Percentiles rank a stretch among this genome's conserved stretches.
phyloP scores from a whole-genome alignment of 2,888 invertebrate genomes.

The Chloroclysta siterata region DNA sequence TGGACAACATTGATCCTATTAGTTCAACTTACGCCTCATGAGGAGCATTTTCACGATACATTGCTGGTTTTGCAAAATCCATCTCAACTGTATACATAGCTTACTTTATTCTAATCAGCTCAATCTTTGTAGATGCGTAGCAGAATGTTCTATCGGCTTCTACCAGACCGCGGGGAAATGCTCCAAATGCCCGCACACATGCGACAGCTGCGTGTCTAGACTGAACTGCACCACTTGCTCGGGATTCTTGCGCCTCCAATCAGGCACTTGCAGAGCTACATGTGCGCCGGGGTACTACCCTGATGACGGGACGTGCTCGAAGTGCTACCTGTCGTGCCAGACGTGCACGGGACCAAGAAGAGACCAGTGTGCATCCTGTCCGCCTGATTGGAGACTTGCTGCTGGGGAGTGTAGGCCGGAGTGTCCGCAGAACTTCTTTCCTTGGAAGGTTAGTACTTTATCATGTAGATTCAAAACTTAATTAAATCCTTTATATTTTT shows the following conservation, averaged over 20 bases:
- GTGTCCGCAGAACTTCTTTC: slow-evolving; percentile 93
- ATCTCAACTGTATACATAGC: too few species aligned
- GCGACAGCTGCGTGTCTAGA: slow-evolving; percentile 90
- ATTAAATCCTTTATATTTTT: too few species aligned
- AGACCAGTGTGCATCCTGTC: slow-evolving; percentile 94
- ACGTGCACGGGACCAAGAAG: slow-evolving; percentile 93
- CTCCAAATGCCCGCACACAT: slow-evolving; percentile 91
- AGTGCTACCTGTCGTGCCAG: slow-evolving; percentile 93
- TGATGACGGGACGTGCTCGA: slow-evolving; percentile 92
- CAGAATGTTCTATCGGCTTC: slow-evolving; percentile 91
- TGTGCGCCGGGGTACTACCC: slow-evolving; percentile 94
- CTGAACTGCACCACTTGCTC: slow-evolving; percentile 92
- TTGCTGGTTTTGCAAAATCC: too few species aligned
- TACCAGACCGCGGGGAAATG: slow-evolving; percentile 90
- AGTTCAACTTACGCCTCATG: too few species aligned
- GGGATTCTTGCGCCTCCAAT: slow-evolving; percentile 90
- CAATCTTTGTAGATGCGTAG: slow-evolving; percentile 79
- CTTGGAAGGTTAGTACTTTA: slow-evolving; percentile 88
- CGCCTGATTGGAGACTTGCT: slow-evolving; percentile 91
- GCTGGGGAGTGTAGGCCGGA: slow-evolving; percentile 93
- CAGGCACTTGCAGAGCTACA: slow-evolving; percentile 91
- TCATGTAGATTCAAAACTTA: neutral
- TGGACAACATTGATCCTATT: too few species aligned
- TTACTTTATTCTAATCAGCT: neutral
- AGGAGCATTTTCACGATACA: too few species aligned